Evolutionary conservation across 2,888 invertebrate genomes (phyloP), one percentile per base, ranked within the genome.

Genomic region (Isoperla grammatica): DNA sequence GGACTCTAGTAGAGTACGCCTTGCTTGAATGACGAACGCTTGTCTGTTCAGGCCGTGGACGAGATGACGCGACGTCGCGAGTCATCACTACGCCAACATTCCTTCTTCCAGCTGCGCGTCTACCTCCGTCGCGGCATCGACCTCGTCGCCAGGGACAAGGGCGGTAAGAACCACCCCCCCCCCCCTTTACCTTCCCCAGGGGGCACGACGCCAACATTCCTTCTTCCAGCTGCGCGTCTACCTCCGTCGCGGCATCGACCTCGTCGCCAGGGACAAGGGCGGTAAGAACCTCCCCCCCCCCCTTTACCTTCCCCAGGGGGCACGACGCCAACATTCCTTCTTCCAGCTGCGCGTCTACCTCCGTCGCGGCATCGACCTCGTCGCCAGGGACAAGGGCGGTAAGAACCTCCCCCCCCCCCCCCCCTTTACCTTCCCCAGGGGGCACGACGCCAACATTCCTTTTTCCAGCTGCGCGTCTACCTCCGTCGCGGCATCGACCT

Each of bases 341-440:
- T 95, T 92, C 78, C 90, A 94, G 75, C 81, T 97, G 65, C 87
- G 93, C 67, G 81, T 96, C 68, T 90, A 94, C 77, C 81, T 97
- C 65, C 88, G 89, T 71, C 83, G 89, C 71, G 96, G 96, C 65
- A 85, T 85, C 71, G 91, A 93, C 74, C 81, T 97, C 71, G 86
- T 93, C 60, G 90, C 95, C 62, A 91, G 93, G 86, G 96, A 97
- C 75, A 90, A 94, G 77, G 93, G 92, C 76, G 96, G 96, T 95
- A 78, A 81, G 81, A 73, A 40, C 35, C 37, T 60, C n/a, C n/a
- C n/a, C n/a, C n/a, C n/a, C n/a, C n/a, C n/a, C n/a, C n/a, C n/a
- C n/a, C n/a, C n/a, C n/a, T n/a, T n/a, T n/a, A n/a, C n/a, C n/a
- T n/a, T n/a, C n/a, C n/a, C n/a, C n/a, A n/a, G n/a, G n/a, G n/a